Evolutionary conservation across 2,888 invertebrate species (phyloP).

Genomic region (Eristalis intricaria): DNA sequence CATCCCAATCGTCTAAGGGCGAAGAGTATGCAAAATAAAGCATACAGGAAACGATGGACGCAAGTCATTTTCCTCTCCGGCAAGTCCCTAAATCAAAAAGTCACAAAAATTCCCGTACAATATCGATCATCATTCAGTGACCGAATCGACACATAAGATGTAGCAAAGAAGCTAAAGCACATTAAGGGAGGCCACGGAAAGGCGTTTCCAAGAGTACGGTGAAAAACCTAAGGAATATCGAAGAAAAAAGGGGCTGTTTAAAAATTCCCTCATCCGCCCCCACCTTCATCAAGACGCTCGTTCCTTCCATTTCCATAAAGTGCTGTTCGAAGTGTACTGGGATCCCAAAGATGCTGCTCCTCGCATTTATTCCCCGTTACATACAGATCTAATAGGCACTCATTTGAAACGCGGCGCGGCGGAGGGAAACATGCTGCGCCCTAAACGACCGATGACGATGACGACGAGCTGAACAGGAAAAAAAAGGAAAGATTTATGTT

Average conservation of each 20-base stretch:
- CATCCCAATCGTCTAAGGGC: neutral
- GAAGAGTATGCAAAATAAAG: conserved; percentile 31
- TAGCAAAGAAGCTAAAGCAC: neutral
- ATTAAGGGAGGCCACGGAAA: neutral
- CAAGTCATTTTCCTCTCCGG: conserved; percentile 62
- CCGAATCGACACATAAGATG: conserved; percentile 38
- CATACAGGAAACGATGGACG: conserved; percentile 19
- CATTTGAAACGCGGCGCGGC: conserved; percentile 40
- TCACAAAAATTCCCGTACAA: conserved; percentile 51
- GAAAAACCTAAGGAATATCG: conserved; percentile 30
- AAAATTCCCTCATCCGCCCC: neutral
- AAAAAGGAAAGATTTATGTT: conserved; percentile 61
- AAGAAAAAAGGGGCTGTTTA: conserved; percentile 1
- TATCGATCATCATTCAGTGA: conserved; percentile 61
- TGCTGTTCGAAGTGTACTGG: conserved; percentile 8
- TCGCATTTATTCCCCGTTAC: conserved; percentile 49
- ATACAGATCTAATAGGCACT: conserved; percentile 58
- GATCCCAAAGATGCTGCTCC: neutral
- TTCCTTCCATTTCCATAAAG: conserved; percentile 53
- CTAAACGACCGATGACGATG: conserved; percentile 57
- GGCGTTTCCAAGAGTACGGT: conserved; percentile 13
- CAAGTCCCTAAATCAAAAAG: conserved; percentile 65
- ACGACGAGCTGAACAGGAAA: conserved; percentile 33
- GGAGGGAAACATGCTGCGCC: conserved; percentile 15
- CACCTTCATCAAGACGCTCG: neutral